phyloP scores from a whole-genome alignment of 2,797 vertebrate species.

The Siniperca undulata region DNA sequence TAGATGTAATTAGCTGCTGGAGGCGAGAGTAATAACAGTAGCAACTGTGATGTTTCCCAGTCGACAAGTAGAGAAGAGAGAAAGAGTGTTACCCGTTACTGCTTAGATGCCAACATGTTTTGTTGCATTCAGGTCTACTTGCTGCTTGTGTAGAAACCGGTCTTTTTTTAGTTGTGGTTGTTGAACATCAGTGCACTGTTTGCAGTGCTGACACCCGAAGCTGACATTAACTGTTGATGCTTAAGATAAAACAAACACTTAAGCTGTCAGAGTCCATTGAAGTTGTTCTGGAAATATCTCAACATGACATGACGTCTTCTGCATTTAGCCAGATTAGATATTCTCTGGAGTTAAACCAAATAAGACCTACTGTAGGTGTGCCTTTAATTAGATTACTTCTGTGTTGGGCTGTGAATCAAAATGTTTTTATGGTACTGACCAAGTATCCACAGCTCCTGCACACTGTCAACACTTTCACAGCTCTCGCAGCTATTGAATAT shows the following conservation, averaged over 20 bases:
- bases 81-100: neutral
- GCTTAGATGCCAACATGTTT: neutral
- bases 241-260: slow-evolving; percentile 11
- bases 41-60: neutral
- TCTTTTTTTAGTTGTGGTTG: neutral
- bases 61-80: rapidly evolving
- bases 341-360: slow-evolving; percentile 10
- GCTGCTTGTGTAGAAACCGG: neutral
- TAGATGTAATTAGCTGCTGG: slow-evolving; percentile 13
- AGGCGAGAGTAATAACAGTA: neutral
- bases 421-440: neutral
- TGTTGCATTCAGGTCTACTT: neutral
- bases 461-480: neutral
- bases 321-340: neutral
- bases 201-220: slow-evolving; percentile 2
- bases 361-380: neutral
- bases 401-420: neutral
- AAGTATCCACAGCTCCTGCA: neutral
- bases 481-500: neutral
- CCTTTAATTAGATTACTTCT: neutral
- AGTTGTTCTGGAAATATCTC: slow-evolving; percentile 1
- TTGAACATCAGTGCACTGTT: neutral
- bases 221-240: slow-evolving; percentile 5
- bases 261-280: slow-evolving; percentile 8
- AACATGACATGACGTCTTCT: neutral